phyloP scores from a whole-genome alignment of 2,113 vertebrate species.

The Origma solitaria region DNA sequence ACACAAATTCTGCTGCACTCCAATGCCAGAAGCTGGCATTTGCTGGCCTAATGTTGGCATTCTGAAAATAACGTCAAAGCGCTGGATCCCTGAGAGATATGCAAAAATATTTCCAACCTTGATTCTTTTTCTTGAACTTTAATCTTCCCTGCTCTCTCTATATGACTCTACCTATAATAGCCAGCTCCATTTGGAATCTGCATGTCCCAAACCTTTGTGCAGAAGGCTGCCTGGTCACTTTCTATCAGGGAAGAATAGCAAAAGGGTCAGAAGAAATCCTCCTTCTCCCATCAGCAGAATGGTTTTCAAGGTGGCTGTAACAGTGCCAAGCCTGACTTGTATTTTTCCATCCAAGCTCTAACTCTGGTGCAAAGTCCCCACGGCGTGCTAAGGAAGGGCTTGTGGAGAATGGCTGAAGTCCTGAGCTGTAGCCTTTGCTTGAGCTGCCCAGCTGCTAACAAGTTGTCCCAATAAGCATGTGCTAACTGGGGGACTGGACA shows the following conservation, averaged over 20 bases:
- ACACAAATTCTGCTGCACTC: background rate
- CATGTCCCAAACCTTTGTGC: background rate
- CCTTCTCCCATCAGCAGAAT: background rate
- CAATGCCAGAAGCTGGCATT: background rate
- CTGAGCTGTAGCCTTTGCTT: background rate
- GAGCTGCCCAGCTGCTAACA: background rate
- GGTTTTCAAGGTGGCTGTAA: background rate
- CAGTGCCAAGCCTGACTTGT: background rate
- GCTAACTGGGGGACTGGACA: background rate
- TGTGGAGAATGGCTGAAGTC: background rate
- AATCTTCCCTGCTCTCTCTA: background rate
- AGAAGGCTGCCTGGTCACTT: background rate
- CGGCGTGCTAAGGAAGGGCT: background rate
- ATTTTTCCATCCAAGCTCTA: background rate
- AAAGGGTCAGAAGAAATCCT: background rate
- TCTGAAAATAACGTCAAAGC: background rate
- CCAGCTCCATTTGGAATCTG: background rate
- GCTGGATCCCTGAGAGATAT: background rate
- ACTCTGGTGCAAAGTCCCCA: background rate
- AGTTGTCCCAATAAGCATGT: background rate
- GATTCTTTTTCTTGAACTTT: background rate
- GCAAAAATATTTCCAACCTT: background rate
- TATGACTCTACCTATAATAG: background rate
- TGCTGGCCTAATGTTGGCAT: background rate
- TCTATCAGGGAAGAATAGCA: background rate